Evolutionary conservation across 2,113 vertebrate species (phyloP), one percentile per base, ranked within the genome.

Genomic region (Scartelaos histophorus): DNA sequence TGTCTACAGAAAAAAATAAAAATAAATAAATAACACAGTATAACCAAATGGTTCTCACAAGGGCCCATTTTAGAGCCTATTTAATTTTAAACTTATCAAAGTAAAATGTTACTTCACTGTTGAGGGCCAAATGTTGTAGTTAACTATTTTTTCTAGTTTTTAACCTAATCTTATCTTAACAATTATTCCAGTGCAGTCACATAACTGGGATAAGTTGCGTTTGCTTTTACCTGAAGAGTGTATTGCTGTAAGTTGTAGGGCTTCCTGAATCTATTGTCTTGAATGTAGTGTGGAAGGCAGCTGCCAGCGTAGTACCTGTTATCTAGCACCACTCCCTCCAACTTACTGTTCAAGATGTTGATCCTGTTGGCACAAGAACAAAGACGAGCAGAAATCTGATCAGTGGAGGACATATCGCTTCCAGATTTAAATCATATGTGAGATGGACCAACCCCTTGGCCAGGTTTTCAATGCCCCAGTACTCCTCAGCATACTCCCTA

Each of bases 211-310:
- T 5, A 13, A 13, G 3, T 29, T 61, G 53, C n/a, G 6, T 61
- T 34, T 61, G 3, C 58, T 61, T 61, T 64, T 53, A 97, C 97
- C 95, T 97, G 90, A 13, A 93, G 68, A 0, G 61, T 93, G 62
- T 95, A 98, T 88, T 95, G 95, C 15, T 98, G 95, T 12, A 98
- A 73, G 10, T 98, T 99, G 88, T 94, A 93, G 0, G 96, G 97
- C 76, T 97, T 98, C 90, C 97, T 95, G 89, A 96, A 99, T 57
- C 89, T 90, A 0, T 92, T 92, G 49, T 96, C 90, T 51, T 91
- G 69, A 57, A 98, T 95, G 69, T 94, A 96, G 13, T 97, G 93
- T 0, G 96, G 94, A 75, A 95, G 80, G 56, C 97, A 98, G 46
- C 87, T 93, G 0, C 97, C 96, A 0, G 88, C 96, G 0, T 96